Evolutionary conservation across 2,113 vertebrate species (phyloP), one percentile per base, ranked within the genome.

Genomic region (Rhagologus leucostigma): DNA sequence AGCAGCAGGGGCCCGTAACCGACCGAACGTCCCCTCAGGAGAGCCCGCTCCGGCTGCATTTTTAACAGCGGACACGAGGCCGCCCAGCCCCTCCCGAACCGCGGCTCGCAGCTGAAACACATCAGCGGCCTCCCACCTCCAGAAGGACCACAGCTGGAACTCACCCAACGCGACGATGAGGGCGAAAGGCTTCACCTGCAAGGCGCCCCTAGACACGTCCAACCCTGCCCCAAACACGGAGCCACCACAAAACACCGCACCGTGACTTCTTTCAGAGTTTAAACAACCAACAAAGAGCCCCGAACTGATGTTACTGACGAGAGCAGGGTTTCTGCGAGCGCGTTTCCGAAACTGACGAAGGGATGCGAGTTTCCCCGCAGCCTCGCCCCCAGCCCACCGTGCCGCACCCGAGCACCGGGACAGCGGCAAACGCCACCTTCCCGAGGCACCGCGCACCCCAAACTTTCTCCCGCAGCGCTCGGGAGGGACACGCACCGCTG

Each of bases 111-210:
- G 64, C 32, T 26, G 56, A 49, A 69, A 70, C 6, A 2, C 42
- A 22, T 9, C 57, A 3, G 16, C n/a, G 12, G 21, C 15, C 37
- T 32, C 30, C 23, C 74, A 5, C 0, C 23, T 6, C 57, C 57
- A 11, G 18, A 14, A 14, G 21, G 24, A 60, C 5, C 46, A 15
- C 27, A 30, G 65, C 23, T 52, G 67, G 42, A 59, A 56, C 7
- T 1, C 32, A 9, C 7, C 16, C 7, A 14, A 8, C 42, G 16
- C 0, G 1, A 33, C 2, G 10, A 7, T 2, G 5, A 11, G 17
- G 4, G 6, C 2, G 47, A 41, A 33, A 64, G 32, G 24, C 50
- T 74, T 7, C 74, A 35, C 22, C 56, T 35, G 22, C 7, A 6
- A 20, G 59, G 44, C 0, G 3, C 52, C 21, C 8, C 5, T 2